Evolutionary conservation across 2,888 invertebrate species (phyloP), one percentile per base, ranked within the genome.

Genomic region (Electrophaes corylata): DNA sequence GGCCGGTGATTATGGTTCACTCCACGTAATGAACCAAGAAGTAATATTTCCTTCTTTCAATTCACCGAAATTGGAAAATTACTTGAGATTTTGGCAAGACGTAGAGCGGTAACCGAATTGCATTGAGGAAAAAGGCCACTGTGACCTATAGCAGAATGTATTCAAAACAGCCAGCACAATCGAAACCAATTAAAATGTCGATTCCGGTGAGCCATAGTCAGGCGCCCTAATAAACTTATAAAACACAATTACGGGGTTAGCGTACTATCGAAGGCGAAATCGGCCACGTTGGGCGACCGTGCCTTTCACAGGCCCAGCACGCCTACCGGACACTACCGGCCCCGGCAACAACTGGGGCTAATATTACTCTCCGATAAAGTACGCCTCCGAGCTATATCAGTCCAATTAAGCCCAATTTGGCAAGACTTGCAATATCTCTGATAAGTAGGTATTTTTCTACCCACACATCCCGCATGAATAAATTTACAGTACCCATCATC

Each of bases 291-390:
- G 68, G 78, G 76, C 76, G 81, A 81, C 82, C 81, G 76, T 76
- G 79, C 88, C 87, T 87, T 88, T 87, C 86, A 83, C 88, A 72
- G 78, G 68, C 76, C 75, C 78, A 67, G 67, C 81, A 77, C 81
- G 76, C 83, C 84, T 73, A 76, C 74, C 75, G 73, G 75, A 78
- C 80, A 73, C 77, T 14, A 35, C 40, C 47, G 43, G 55, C 49
- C 55, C 57, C 39, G 49, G 54, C 71, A 69, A 71, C 69, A 71
- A 72, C 72, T 72, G 67, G 63, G 67, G 70, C 69, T 59, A 51
- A 64, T 62, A 70, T 75, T 75, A 73, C 68, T 69, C 64, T 43
- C 64, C 41, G 62, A 63, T 70, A 70, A 29, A 62, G 62, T 65
- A 66, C 66, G 71, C 63, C 70, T 68, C 60, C 60, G 57, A 69